These are phyloP conservation scores for Platycnemis pennipes DNA, from an alignment of 2,888 invertebrate species.

Conservation along the genomic window DNA sequence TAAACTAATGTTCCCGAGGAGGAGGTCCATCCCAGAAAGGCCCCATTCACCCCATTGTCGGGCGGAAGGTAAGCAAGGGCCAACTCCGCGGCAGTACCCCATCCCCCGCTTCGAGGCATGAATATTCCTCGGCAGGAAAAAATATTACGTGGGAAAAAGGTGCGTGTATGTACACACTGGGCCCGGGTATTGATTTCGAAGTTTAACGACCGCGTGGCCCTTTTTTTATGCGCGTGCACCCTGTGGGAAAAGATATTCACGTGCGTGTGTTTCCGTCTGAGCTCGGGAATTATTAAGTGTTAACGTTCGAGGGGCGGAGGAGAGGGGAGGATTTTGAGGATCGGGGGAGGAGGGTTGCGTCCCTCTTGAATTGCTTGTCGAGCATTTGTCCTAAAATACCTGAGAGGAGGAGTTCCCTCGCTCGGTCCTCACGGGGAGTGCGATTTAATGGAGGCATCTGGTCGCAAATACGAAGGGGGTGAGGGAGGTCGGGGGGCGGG, in stretches of 20 bases:
- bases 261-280: neutral
- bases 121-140: neutral
- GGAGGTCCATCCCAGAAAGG: neutral
- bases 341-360: neutral
- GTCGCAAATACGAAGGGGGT: neutral
- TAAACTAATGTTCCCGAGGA: slow-evolving; percentile 7
- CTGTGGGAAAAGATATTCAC: neutral
- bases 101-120: neutral
- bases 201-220: neutral
- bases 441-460: slow-evolving; percentile 11
- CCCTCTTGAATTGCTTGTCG: neutral
- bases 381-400: neutral
- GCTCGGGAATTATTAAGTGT: slow-evolving; percentile 17
- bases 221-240: neutral
- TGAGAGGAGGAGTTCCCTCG: neutral
- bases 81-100: neutral
- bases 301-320: neutral
- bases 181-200: slow-evolving; percentile 7
- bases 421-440: neutral
- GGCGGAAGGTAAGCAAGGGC: neutral
- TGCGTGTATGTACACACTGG: neutral
- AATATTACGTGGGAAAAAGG: neutral
- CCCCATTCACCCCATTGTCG: slow-evolving; percentile 18
- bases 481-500: neutral
- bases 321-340: neutral